Base-by-base conservation (phyloP, 2,113 vertebrate species). In the Sinocyclocheilus maitianheensis region DNA sequence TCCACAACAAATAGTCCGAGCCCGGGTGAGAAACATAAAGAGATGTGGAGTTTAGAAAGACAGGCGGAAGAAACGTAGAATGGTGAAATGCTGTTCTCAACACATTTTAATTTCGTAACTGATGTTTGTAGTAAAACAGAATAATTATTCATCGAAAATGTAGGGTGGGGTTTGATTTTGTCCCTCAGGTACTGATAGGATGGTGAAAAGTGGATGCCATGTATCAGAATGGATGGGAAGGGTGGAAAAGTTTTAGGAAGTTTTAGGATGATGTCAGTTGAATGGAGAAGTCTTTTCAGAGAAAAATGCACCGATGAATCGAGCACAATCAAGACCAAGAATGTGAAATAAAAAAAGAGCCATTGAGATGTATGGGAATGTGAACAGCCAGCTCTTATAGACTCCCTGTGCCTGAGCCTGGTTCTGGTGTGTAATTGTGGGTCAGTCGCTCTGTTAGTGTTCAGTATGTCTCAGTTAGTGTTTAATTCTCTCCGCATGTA, bases 1-100 rank as follows among this genome's bases (percentile, higher is more conserved):
- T 0, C 90, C 96, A 46, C 94, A 95, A 40, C 94, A 97, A 75
- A 95, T 99, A 89, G 95, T 96, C 69, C 94, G 97, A 77, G 94
- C 98, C 85, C 94, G 97, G 96, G 98, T 99, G 91, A 97, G 97
- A 46, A 37, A 71, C 48, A 34, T 51, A 11, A 48, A 51, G 12
- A 51, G 48, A 51, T 51, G 48, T 51, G 48, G 48, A 13, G 48
- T 51, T 51, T 51, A 51, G 48, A 71, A 22, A 40, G 20, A 11
- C 69, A 40, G 43, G 43, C 8, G 43, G 43, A 43, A 9, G 43
- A 43, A 20, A 37, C 67, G 8, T 37, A 71, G 18, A 46, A 74
- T 22, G 1, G n/a, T 37, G 10, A n/a, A n/a, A 22, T 3, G 71
- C 37, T 72, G 8, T 43, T 74, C 37, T n/a, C 71, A 37, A 37